phyloP scores from a whole-genome alignment of 2,797 vertebrate genomes.

The Mormyrus proboscirostris region DNA sequence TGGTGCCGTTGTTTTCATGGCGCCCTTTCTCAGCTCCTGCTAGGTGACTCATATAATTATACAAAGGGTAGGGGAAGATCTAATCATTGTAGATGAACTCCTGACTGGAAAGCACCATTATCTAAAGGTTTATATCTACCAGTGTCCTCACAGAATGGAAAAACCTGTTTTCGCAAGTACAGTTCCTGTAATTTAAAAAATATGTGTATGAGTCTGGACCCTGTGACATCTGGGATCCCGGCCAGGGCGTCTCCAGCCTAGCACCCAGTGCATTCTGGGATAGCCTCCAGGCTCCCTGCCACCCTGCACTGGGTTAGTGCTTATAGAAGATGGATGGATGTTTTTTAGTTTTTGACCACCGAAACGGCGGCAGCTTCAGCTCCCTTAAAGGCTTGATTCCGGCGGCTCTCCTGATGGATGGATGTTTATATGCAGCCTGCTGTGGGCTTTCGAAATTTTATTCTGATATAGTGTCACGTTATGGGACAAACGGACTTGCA shows the following conservation, averaged over 20 bases:
- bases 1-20: not conserved
- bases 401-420: not conserved
- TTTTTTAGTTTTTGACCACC: not conserved
- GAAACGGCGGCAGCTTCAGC: not conserved
- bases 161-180: not conserved
- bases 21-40: not conserved
- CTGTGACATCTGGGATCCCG: not conserved
- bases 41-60: not conserved
- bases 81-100: not conserved
- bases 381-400: not conserved
- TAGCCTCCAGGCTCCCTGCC: not conserved
- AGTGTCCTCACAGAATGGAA: not conserved
- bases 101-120: not conserved
- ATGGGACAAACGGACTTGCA: not conserved
- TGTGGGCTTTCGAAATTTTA: not conserved
- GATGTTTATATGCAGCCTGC: not conserved
- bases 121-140: not conserved
- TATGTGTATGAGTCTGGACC: not conserved
- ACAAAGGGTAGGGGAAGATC: not conserved
- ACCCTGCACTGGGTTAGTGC: not conserved
- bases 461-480: not conserved
- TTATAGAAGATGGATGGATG: not conserved
- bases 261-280: not conserved
- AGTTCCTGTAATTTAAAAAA: not conserved
- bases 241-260: not conserved